Percentiles rank a stretch among this genome's conserved stretches.
These are phyloP conservation scores for Tethea ocularis DNA, from an alignment of 2,888 invertebrate species.

Conservation along the genomic window DNA sequence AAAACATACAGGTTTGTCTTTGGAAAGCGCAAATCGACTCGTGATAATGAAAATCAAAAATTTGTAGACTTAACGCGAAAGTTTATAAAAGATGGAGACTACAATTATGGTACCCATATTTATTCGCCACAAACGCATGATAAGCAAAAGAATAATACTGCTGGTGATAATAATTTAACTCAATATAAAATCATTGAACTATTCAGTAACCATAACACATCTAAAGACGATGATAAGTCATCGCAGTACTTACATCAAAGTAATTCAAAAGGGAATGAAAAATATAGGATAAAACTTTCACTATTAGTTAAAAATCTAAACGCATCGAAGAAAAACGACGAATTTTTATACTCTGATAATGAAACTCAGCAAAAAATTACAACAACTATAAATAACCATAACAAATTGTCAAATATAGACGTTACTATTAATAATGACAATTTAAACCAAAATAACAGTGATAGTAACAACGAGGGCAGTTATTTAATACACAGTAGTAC, in stretches of 20 bases:
- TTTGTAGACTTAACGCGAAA: background rate
- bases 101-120: background rate
- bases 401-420: background rate
- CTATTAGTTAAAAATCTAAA: too few species aligned
- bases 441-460: background rate
- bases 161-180: background rate
- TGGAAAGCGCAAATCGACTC: background rate
- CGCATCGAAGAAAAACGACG: background rate
- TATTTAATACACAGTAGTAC: background rate
- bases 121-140: background rate
- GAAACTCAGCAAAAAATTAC: background rate
- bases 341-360: background rate
- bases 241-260: background rate
- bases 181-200: background rate
- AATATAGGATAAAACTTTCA: background rate
- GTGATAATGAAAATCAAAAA: background rate
- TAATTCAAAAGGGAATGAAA: background rate
- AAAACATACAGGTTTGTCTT: slow-evolving; percentile 9
- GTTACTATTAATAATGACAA: background rate
- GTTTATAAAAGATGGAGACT: background rate
- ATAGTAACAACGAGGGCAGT: background rate
- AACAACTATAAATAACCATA: background rate
- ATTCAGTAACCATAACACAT: background rate
- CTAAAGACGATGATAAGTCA: background rate
- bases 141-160: background rate